These are phyloP conservation scores for Perizoma flavofasciatum DNA, from an alignment of 2,888 invertebrate species.

Conservation along the genomic window DNA sequence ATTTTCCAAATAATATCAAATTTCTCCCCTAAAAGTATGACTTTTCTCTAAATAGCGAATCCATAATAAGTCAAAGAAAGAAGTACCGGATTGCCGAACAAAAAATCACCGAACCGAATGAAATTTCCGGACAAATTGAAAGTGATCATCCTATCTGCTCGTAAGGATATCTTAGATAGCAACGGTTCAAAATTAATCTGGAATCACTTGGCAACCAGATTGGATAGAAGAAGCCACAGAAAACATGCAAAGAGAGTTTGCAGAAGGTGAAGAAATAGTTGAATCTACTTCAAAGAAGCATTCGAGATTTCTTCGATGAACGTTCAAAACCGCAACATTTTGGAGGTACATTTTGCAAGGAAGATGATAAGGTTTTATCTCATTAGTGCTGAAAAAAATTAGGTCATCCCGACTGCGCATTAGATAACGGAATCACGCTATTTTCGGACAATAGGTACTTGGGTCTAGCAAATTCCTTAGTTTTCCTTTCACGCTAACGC, in stretches of 20 bases:
- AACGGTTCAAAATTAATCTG: slow-evolving; percentile 45
- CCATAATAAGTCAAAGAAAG: slow-evolving; percentile 35
- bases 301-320: neutral
- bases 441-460: no score
- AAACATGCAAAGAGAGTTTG: slow-evolving; percentile 2
- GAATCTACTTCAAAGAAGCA: neutral
- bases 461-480: no score
- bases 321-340: no score
- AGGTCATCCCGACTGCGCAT: no score
- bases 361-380: no score
- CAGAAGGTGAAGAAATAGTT: slow-evolving; percentile 10
- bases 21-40: slow-evolving; percentile 5
- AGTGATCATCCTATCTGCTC: slow-evolving; percentile 40
- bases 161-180: slow-evolving; percentile 28
- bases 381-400: no score
- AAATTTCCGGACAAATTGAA: slow-evolving; percentile 36
- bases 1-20: slow-evolving; percentile 14
- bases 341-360: no score
- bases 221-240: slow-evolving; percentile 26
- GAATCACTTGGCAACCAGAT: slow-evolving; percentile 51
- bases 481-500: no score
- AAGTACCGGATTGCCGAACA: slow-evolving; percentile 35
- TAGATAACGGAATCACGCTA: no score
- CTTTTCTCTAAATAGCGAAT: slow-evolving; percentile 25
- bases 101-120: slow-evolving; percentile 30